Evolutionary conservation across 2,888 invertebrate species (phyloP).

Genomic region (Amblyjoppa fuscipennis): DNA sequence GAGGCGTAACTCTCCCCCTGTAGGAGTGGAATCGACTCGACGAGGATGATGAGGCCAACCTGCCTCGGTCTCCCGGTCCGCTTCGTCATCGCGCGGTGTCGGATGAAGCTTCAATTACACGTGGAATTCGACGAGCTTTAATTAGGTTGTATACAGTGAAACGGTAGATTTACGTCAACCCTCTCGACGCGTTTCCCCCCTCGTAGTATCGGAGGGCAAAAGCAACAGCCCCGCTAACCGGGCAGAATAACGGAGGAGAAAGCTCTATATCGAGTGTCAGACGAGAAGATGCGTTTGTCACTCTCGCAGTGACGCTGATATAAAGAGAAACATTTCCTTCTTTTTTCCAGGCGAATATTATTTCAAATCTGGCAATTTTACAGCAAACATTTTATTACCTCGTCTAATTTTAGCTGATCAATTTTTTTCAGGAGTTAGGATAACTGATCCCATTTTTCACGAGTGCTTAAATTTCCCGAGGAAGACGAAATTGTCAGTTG

Average conservation of each 20-base stretch:
- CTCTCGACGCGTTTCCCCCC: slow-evolving; percentile 28
- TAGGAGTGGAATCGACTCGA: slow-evolving; percentile 38
- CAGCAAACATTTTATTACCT: too few species aligned
- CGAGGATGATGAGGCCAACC: slow-evolving; percentile 42
- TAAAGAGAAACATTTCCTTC: too few species aligned
- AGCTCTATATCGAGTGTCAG: neutral
- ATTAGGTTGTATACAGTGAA: slow-evolving; percentile 74
- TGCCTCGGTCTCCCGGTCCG: slow-evolving; percentile 27
- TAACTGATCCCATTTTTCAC: too few species aligned
- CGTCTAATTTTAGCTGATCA: too few species aligned
- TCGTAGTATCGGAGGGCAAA: slow-evolving; percentile 42
- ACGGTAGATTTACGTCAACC: slow-evolving; percentile 64
- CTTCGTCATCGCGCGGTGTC: slow-evolving; percentile 67
- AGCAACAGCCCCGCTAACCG: slow-evolving; percentile 22
- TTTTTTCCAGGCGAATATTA: too few species aligned
- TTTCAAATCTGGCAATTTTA: too few species aligned
- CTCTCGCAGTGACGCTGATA: neutral
- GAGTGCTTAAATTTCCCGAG: too few species aligned
- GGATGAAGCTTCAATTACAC: slow-evolving; percentile 77
- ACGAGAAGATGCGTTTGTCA: slow-evolving; percentile 64
- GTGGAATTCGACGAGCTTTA: slow-evolving; percentile 78
- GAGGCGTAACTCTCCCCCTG: slow-evolving; percentile 25
- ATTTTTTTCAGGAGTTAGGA: too few species aligned
- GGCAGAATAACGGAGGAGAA: neutral
- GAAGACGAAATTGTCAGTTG: too few species aligned